Conservation (phyloP, 2,797 vertebrate genomes). For the Sebastiscus albofasciatus region DNA sequence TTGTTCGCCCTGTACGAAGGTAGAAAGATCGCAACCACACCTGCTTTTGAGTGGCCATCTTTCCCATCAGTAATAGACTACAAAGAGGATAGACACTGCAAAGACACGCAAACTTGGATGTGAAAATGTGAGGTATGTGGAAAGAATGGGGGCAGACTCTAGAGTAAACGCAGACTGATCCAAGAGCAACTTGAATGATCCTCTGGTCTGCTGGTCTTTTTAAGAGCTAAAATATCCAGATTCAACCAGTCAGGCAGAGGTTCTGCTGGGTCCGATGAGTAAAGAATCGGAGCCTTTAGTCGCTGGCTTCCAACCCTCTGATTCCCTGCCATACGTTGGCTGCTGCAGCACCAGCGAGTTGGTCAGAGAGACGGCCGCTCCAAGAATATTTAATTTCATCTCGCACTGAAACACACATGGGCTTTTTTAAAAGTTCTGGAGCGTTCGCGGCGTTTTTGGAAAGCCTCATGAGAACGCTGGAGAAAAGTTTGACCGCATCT, state of each 20-base stretch:
- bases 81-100: conserved; percentile 25
- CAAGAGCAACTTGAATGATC: conserved; percentile 75
- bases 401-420: conserved; percentile 26
- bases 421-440: conserved; percentile 36
- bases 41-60: conserved; percentile 39
- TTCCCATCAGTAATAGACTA: conserved; percentile 32
- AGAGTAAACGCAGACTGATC: conserved; percentile 69
- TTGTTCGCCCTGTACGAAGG: neutral
- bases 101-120: conserved; percentile 50
- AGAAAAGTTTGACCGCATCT: conserved; percentile 64
- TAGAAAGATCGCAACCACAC: conserved; percentile 33
- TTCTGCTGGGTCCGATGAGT: conserved; percentile 13
- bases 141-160: conserved; percentile 71
- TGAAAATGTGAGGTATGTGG: conserved; percentile 78
- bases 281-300: conserved; percentile 21
- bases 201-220: conserved; percentile 44
- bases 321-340: conserved; percentile 41
- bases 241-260: conserved; percentile 46
- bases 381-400: conserved; percentile 55
- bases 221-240: conserved; percentile 53
- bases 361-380: conserved; percentile 10
- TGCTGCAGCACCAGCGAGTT: conserved; percentile 28
- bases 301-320: conserved; percentile 10
- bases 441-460: conserved; percentile 47
- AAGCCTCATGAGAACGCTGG: conserved; percentile 58